Evolutionary conservation across 2,113 vertebrate genomes (phyloP).

Genomic region (Melanerpes aurifrons): DNA sequence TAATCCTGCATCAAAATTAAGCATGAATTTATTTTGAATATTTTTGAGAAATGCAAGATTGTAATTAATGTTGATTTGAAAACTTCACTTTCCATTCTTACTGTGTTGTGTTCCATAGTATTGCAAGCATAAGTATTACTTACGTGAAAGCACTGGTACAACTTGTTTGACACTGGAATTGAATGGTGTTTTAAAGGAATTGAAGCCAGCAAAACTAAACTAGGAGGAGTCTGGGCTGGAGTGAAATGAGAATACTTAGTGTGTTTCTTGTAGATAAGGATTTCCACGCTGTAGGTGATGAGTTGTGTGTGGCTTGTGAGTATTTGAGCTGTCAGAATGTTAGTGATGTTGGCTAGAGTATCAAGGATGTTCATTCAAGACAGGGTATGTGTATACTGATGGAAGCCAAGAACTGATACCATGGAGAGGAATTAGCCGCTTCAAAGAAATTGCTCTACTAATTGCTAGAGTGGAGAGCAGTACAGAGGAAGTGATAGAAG

Average conservation of each 20-base stretch:
- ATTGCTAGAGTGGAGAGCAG: background rate
- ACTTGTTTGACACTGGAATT: background rate
- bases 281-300: background rate
- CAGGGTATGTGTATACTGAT: background rate
- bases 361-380: background rate
- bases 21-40: slow-evolving; percentile 78
- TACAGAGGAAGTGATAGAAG: background rate
- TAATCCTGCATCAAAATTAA: slow-evolving; percentile 74
- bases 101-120: slow-evolving; percentile 47
- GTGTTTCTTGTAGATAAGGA: background rate
- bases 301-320: background rate
- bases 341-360: background rate
- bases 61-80: slow-evolving; percentile 50
- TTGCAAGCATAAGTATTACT: background rate
- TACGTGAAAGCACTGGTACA: background rate
- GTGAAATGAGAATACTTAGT: background rate
- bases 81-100: slow-evolving; percentile 51
- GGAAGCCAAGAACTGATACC: background rate
- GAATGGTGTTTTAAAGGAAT: background rate
- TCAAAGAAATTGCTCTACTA: background rate
- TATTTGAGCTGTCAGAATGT: background rate
- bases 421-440: background rate
- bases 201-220: background rate
- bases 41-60: slow-evolving; percentile 44
- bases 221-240: background rate